These are phyloP conservation scores for Agrilus cyanescens DNA, from an alignment of 2,888 invertebrate species.

Conservation along the genomic window DNA sequence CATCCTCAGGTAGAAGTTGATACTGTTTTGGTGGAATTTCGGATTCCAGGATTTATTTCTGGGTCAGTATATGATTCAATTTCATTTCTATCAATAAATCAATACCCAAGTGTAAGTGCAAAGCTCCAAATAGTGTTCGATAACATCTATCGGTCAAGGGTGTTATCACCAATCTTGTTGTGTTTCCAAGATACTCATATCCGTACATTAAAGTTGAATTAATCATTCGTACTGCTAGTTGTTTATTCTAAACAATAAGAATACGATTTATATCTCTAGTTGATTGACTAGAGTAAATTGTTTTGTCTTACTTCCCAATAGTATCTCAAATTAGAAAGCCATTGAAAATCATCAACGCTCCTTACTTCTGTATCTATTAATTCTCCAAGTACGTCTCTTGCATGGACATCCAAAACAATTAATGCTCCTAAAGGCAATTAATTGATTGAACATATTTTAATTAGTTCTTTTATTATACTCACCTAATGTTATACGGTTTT, in stretches of 20 bases:
- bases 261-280: not conserved
- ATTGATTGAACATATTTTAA: too few relatives aligned
- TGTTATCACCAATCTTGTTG: slow-evolving; percentile 78
- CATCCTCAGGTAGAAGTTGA: too few relatives aligned
- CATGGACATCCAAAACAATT: slow-evolving; percentile 88
- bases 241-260: slow-evolving; percentile 32
- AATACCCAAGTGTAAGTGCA: slow-evolving; percentile 71
- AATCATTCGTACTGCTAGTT: slow-evolving; percentile 71
- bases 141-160: slow-evolving; percentile 90
- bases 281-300: too few relatives aligned
- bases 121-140: slow-evolving; percentile 81
- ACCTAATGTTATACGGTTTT: slow-evolving; percentile 82
- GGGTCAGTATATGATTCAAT: too few relatives aligned
- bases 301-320: slow-evolving; percentile 62
- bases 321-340: slow-evolving; percentile 79
- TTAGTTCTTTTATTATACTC: slow-evolving; percentile 9
- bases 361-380: slow-evolving; percentile 53
- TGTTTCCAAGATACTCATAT: slow-evolving; percentile 90
- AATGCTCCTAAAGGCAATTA: slow-evolving; percentile 53
- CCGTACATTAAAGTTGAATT: slow-evolving; percentile 82
- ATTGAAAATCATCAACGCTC: slow-evolving; percentile 74
- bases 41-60: too few relatives aligned
- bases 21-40: too few relatives aligned
- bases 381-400: slow-evolving; percentile 70
- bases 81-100: not conserved